Base-by-base conservation (phyloP, 2,797 vertebrate species). In the Myotis vivesi region DNA sequence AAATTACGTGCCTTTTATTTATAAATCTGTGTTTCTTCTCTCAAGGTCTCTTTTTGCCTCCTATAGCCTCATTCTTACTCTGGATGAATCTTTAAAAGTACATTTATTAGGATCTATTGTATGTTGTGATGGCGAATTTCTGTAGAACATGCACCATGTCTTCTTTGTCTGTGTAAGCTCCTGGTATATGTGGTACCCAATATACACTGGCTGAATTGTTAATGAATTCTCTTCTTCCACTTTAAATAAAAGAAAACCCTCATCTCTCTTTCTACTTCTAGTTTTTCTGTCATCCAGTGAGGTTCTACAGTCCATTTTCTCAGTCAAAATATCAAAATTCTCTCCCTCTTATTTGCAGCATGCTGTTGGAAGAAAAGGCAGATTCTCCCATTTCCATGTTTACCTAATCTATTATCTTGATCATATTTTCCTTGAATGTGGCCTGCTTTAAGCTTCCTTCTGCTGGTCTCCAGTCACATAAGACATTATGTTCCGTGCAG, bases 201-300 rank as follows among this genome's bases (percentile, higher is more conserved):
- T 79, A 59, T 2, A 41, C 49, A 66, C 23, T 19, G 25, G 38
- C 23, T 93, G 30, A 69, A 36, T 59, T 81, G 20, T 81, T 84
- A 66, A 87, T 51, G 38, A 59, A 75, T 83, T 62, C 59, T 30
- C 28, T 62, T 62, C 36, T 4, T 55, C 7, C 23, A 22, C 82
- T 96, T 89, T 91, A 92, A 86, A 91, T 75, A 53, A 79, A 84
- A 85, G 46, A 72, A 38, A 41, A 68, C 10, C 2, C 12, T 44
- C 46, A 73, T 75, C 36, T 85, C 49, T 73, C n/a, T 82, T 87
- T 76, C 30, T 12, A 49, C 28, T 68, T 89, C 17, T 68, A 68
- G 53, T 62, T 59, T 94, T 6, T 16, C 13, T 75, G 36, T 53
- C 13, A 82, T 36, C 10, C 6, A n/a, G 4, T 73, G 17, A 73